phyloP scores from a whole-genome alignment of 1,140 invertebrate genomes.

The Lucilia sericata region DNA sequence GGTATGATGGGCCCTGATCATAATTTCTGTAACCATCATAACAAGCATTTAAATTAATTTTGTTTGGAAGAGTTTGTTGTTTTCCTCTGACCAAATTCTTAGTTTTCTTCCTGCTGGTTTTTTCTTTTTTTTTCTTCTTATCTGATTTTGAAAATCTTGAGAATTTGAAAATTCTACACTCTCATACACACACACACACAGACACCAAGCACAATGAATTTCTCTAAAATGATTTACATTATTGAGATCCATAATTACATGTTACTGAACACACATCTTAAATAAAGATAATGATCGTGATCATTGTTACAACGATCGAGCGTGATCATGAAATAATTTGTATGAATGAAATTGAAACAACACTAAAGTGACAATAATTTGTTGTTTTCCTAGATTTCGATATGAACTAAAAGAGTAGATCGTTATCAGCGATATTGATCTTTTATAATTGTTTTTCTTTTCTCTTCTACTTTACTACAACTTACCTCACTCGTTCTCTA shows the following conservation, averaged over 20 bases:
- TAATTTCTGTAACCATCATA: background rate
- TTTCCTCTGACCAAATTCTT: conserved; percentile 17
- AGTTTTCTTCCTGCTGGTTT: conserved; percentile 11
- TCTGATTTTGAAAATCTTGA: conserved; percentile 20
- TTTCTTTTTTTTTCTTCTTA: background rate
- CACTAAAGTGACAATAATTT: conserved; percentile 27
- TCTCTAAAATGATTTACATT: conserved; percentile 13
- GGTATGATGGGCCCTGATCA: background rate
- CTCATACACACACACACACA: conserved; percentile 2
- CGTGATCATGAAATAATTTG: background rate
- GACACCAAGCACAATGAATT: background rate
- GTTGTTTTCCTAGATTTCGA: conserved; percentile 9
- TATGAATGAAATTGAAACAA: conserved; percentile 23
- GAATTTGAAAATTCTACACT: background rate
- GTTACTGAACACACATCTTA: background rate
- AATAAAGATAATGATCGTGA: background rate
- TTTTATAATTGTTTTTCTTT: conserved; percentile 3
- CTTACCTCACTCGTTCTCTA: background rate
- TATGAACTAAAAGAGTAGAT: background rate
- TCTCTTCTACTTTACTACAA: background rate
- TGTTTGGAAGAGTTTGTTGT: background rate
- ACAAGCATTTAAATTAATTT: background rate
- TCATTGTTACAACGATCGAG: background rate
- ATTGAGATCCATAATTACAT: conserved; percentile 14
- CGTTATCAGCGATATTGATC: conserved; percentile 10